These are phyloP conservation scores for Eulemur mongoz DNA, from an alignment of 2,797 vertebrate species.

Conservation along the genomic window DNA sequence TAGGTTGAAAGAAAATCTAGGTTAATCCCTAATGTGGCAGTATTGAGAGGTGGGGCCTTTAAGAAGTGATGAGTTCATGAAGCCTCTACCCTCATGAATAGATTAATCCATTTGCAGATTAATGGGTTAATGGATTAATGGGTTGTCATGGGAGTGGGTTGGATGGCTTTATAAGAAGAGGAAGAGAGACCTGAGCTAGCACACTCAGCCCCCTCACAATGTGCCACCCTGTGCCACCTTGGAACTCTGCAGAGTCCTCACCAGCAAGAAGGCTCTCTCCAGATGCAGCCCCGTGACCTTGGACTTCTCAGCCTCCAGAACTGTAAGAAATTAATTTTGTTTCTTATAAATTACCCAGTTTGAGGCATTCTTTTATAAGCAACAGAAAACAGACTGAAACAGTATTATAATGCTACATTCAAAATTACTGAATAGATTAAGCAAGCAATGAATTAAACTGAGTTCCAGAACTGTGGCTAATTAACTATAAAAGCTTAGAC, in stretches of 20 bases:
- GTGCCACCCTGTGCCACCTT: background rate
- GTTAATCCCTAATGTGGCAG: background rate
- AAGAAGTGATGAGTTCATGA: background rate
- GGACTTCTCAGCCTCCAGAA: background rate
- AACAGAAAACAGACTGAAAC: background rate
- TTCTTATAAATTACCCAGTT: background rate
- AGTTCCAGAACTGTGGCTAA: background rate
- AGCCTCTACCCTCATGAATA: background rate
- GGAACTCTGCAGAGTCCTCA: background rate
- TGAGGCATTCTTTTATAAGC: background rate
- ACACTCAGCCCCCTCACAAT: background rate
- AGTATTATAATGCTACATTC: background rate
- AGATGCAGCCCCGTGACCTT: background rate
- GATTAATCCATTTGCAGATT: background rate
- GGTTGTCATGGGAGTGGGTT: background rate
- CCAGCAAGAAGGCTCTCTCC: background rate
- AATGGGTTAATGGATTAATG: background rate
- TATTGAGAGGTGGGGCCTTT: background rate
- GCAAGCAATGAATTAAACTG: background rate
- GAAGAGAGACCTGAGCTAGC: background rate
- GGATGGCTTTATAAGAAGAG: background rate
- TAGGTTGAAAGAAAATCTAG: background rate
- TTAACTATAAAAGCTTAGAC: background rate
- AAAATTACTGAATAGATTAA: background rate
- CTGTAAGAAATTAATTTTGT: background rate